Percentiles rank a stretch among this genome's conserved stretches.
phyloP scores from a whole-genome alignment of 2,888 invertebrate genomes.

The Acholoe squamosa region DNA sequence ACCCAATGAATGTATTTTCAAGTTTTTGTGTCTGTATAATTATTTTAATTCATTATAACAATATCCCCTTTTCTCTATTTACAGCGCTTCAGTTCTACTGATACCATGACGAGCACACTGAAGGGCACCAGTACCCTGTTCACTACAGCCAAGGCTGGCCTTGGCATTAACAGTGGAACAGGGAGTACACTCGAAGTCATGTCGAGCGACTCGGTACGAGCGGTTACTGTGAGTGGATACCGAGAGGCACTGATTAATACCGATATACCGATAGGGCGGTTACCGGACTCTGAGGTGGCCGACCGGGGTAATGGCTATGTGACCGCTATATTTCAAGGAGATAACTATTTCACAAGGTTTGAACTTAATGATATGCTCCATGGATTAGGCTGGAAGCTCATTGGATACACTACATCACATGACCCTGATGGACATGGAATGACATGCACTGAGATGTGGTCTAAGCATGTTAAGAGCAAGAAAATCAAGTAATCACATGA shows the following conservation, averaged over 20 bases:
- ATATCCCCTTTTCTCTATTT: neutral
- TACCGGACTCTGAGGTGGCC: neutral
- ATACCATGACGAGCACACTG: conserved; percentile 39
- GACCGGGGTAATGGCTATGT: conserved; percentile 48
- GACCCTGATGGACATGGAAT: neutral
- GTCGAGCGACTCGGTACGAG: conserved; percentile 24
- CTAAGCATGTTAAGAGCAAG: conserved; percentile 21
- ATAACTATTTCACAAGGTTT: conserved; percentile 40
- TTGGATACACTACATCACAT: neutral
- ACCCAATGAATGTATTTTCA: no score
- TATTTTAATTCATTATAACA: no score
- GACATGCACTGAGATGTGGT: conserved; percentile 45
- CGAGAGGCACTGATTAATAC: neutral
- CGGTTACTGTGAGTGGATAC: conserved; percentile 32
- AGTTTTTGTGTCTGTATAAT: neutral
- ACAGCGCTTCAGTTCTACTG: neutral
- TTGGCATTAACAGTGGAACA: conserved; percentile 51
- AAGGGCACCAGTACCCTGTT: conserved; percentile 50
- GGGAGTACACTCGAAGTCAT: conserved; percentile 47
- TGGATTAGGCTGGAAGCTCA: conserved; percentile 51
- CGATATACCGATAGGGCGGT: neutral
- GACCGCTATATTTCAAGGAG: conserved; percentile 38
- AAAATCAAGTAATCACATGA: conserved; percentile 4
- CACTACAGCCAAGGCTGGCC: conserved; percentile 43
- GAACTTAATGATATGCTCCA: conserved; percentile 53